Evolutionary conservation across 2,888 invertebrate genomes (phyloP).

Genomic region (Gastrophysa polygoni): DNA sequence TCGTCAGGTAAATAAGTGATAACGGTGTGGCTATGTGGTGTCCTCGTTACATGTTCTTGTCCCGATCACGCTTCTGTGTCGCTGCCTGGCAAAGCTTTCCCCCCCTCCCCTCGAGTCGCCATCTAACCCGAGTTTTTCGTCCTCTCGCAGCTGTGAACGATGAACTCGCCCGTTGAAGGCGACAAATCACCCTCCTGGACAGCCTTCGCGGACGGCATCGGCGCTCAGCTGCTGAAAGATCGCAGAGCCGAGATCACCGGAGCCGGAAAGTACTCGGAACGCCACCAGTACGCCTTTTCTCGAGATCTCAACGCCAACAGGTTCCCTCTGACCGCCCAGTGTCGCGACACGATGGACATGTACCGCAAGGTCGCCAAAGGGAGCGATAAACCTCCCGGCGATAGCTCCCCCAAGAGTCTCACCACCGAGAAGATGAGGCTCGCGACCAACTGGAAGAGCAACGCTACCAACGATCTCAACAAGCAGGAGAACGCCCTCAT

Average conservation of each 20-base stretch:
- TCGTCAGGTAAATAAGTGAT: constrained; percentile 35
- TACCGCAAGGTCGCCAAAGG: constrained; percentile 44
- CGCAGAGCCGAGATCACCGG: constrained; percentile 51
- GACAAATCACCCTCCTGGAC: constrained; percentile 25
- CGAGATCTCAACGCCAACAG: constrained; percentile 43
- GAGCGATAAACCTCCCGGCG: constrained; percentile 47
- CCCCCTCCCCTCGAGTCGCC: neutral
- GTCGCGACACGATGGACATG: constrained; percentile 41
- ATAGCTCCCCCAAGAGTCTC: constrained; percentile 44
- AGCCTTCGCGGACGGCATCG: constrained; percentile 43
- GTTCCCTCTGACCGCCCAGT: constrained; percentile 43
- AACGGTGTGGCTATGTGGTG: constrained; percentile 20
- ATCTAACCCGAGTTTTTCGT: constrained; percentile 35
- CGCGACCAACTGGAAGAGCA: constrained; percentile 44
- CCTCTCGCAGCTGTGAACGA: constrained; percentile 42
- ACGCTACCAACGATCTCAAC: constrained; percentile 55
- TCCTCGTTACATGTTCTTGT: constrained; percentile 14
- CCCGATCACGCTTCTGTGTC: constrained; percentile 19
- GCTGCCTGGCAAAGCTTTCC: neutral
- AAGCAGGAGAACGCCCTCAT: constrained; percentile 60
- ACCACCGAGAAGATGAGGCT: constrained; percentile 42
- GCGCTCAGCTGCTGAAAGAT: constrained; percentile 49
- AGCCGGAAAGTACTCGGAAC: constrained; percentile 55
- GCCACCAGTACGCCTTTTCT: constrained; percentile 53
- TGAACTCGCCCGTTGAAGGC: constrained; percentile 27